Conservation (phyloP, 2,113 vertebrate genomes). For the Cephalopterus ornatus region DNA sequence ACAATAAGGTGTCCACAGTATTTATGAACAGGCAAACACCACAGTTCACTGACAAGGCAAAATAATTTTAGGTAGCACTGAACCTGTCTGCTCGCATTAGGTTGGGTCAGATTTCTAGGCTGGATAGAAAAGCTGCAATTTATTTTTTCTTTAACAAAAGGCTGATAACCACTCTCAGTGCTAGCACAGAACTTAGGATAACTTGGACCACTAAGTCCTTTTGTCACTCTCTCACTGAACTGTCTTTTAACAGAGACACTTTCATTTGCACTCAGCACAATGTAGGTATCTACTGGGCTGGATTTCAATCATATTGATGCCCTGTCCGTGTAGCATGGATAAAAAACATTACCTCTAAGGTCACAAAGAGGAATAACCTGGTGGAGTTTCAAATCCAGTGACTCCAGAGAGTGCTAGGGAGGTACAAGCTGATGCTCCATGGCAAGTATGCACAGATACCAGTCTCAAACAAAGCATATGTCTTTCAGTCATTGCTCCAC, state of each 20-base stretch:
- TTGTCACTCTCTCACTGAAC: not conserved
- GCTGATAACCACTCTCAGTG: not conserved
- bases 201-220: not conserved
- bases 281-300: not conserved
- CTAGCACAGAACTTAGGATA: not conserved
- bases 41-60: constrained; percentile 38
- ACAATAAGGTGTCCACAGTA: constrained; percentile 43
- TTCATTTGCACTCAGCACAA: not conserved
- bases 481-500: not conserved
- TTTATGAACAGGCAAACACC: constrained; percentile 43
- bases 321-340: not conserved
- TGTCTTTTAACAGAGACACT: not conserved
- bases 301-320: not conserved
- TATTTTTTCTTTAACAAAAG: not conserved
- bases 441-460: not conserved
- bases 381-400: not conserved
- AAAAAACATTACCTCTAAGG: not conserved
- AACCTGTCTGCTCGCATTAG: constrained; percentile 53
- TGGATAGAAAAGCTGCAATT: constrained; percentile 3
- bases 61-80: constrained; percentile 51
- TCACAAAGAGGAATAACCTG: not conserved
- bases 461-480: accelerated
- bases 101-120: constrained; percentile 5
- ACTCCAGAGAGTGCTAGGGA: not conserved
- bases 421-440: not conserved